Base-by-base conservation (phyloP, 2,888 invertebrate genomes). In the Agriopis aurantiaria region DNA sequence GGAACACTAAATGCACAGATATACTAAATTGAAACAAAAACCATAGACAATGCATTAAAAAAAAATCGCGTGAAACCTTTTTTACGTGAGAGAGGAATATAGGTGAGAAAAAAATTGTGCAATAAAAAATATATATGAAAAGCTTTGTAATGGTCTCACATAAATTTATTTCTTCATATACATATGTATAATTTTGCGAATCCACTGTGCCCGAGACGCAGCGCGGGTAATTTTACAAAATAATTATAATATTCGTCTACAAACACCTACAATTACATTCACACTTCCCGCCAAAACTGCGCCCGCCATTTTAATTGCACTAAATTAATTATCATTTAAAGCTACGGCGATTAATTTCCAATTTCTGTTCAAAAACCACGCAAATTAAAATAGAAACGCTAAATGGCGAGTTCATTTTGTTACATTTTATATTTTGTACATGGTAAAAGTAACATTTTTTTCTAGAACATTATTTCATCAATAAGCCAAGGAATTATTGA, bases 101-200 rank as follows among this genome's bases (percentile, higher is more conserved):
- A 33, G 33, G 0, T 3, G 33, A 33, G 33, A 33, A 3, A 33
- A n/a, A 33, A 3, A 5, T 33, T 33, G 33, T 33, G 33, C 33
- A 33, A 33, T 23, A 33, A 5, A 40, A 45, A 49, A 17, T 12
- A 77, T 82, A 77, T 82, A 80, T 76, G 72, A 85, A 81, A 62
- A 55, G 41, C 12, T 11, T 49, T 63, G 11, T 69, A 88, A 91
- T 91, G 91, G 91, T 93, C 89, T 93, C 93, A 94, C 93, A 94
- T 94, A 93, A 91, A 93, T 93, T 93, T 93, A 93, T 93, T 94
- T 92, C 91, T 89, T 88, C 93, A 94, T 93, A 94, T 94, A 94
- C 93, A 93, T 93, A 93, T 93, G 93, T 94, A 94, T 93, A 93
- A 91, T 91, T 89, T 89, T 91, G 91, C 93, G 93, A 93, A 93